Conservation (phyloP, 2,797 vertebrate species). For the Sternarchorhynchus goeldii region DNA sequence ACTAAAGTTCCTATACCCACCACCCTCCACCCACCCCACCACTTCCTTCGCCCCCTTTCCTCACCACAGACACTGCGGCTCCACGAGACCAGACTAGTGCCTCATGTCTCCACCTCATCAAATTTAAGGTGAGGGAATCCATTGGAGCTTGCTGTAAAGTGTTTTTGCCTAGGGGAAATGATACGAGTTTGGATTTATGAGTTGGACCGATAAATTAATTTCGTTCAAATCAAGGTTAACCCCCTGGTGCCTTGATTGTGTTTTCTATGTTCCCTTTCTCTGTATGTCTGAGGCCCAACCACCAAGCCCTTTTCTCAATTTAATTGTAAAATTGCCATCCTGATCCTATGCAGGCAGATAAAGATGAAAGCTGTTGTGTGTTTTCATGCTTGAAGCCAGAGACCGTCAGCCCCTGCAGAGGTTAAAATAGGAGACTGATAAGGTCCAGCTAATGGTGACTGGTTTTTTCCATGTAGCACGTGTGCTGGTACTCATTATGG, state of each 20-base stretch:
- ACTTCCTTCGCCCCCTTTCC: neutral
- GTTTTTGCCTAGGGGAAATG: neutral
- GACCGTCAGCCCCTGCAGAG: neutral
- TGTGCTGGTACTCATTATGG: neutral
- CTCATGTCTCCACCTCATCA: conserved; percentile 5
- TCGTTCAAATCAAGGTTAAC: neutral
- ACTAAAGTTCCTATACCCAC: neutral
- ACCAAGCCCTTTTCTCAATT: neutral
- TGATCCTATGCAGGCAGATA: neutral
- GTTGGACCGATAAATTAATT: neutral
- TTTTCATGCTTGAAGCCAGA: neutral
- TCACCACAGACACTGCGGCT: conserved; percentile 14
- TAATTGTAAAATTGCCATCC: neutral
- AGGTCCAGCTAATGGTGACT: neutral
- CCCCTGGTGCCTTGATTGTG: neutral
- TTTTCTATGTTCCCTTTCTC: neutral
- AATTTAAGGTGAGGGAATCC: conserved; percentile 28
- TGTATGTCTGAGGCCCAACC: neutral
- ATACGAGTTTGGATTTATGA: neutral
- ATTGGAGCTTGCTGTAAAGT: neutral
- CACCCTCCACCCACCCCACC: neutral
- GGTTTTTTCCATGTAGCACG: neutral
- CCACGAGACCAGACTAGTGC: conserved; percentile 9
- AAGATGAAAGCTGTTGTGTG: neutral
- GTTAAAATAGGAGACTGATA: neutral